Evolutionary conservation across 2,113 vertebrate species (phyloP), one percentile per base, ranked within the genome.

Genomic region (Marmota flaviventris): DNA sequence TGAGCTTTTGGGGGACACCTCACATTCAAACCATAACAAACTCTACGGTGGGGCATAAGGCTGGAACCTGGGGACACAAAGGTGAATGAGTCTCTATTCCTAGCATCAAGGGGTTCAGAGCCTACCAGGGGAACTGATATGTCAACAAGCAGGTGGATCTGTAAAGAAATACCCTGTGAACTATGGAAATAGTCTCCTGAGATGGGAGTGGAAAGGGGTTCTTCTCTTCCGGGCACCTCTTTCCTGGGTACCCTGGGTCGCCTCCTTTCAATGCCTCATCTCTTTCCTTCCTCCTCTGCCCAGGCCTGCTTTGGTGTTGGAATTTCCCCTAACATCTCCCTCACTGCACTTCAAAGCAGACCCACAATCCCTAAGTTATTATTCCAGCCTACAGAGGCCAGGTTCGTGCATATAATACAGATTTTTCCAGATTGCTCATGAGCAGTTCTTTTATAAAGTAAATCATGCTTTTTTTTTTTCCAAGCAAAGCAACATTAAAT

Each of bases 381-480:
- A 63, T 42, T 51, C 13, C 37, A 78, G 45, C 69, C 39, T 27
- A 25, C 56, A 7, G 42, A 81, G 25, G 58, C 53, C 39, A 89
- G 58, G 5, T 89, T 69, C 20, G 0, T 89, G 83, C 34, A 10
- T 32, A 42, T 2, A 58, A n/a, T 8, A 53, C 8, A 29, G 58
- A 73, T 8, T 81, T 78, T 94, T 94, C 92, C 81, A 81, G 70
- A 83, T 89, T 65, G 25, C 34, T 95, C 69, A 16, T 9, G 6
- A 93, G 56, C n/a, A 42, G 37, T 75, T 78, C 45, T 81, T 90
- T 89, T 14, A 1, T 27, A 67, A 51, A 93, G 63, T 53, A 95
- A 91, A 96, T 79, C 85, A 39, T 69, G 72, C 22, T 82, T 87
- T 94, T 94, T 94, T 94, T 89, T 95, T 92, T 95, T 89, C 79